Conservation (phyloP, 2,797 vertebrate genomes). For the Glossophaga mutica region DNA sequence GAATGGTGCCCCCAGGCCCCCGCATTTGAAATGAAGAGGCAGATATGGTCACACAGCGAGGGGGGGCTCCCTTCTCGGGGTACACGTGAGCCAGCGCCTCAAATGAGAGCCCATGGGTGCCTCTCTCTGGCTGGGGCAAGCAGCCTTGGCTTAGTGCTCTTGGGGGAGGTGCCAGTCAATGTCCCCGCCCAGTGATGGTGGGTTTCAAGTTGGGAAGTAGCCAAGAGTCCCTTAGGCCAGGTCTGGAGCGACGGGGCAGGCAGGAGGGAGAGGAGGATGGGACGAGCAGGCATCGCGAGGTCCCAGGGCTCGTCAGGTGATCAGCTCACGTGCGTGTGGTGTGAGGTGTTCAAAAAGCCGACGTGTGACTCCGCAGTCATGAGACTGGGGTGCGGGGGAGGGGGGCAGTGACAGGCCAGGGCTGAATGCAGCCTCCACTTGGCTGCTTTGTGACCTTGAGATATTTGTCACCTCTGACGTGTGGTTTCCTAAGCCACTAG, state of each 20-base stretch:
- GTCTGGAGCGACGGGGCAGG: too few relatives aligned
- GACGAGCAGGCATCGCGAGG: fast-evolving
- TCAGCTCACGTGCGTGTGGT: background rate
- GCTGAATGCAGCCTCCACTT: background rate
- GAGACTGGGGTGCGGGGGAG: too few relatives aligned
- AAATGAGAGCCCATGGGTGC: background rate
- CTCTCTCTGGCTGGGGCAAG: background rate
- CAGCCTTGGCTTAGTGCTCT: background rate
- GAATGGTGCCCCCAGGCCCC: fast-evolving
- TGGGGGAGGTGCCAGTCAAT: background rate
- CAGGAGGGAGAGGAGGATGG: background rate
- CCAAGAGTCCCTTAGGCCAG: background rate
- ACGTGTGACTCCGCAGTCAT: background rate
- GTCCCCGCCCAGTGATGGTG: background rate
- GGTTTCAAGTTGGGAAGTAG: background rate
- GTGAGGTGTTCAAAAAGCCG: background rate
- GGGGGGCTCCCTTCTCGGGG: background rate
- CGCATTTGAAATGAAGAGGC: background rate
- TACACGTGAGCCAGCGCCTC: fast-evolving
- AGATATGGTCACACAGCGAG: background rate
- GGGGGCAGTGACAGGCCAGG: background rate
- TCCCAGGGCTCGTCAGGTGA: background rate
- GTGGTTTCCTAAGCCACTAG: background rate
- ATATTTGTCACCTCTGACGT: background rate
- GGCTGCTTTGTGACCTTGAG: background rate